Evolutionary conservation across 2,113 vertebrate genomes (phyloP).

Genomic region (Albula glossodonta): DNA sequence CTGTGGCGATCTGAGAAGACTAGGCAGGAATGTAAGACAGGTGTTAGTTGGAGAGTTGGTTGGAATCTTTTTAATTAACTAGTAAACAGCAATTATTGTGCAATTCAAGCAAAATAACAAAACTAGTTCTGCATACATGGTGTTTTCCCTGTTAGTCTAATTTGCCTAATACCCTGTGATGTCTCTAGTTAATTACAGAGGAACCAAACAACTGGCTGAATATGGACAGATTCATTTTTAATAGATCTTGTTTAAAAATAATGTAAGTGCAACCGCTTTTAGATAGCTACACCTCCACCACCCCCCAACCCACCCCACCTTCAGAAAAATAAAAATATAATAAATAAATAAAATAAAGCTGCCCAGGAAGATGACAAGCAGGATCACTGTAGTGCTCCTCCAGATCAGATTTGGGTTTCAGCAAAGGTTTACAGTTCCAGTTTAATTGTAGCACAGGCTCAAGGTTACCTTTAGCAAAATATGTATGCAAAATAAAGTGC

Average conservation of each 20-base stretch:
- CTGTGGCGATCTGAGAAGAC: background rate
- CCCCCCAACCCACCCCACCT: no score
- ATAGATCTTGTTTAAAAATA: background rate
- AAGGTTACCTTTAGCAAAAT: conserved; percentile 53
- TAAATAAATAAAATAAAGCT: no score
- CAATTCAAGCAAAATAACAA: background rate
- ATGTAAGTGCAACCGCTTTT: background rate
- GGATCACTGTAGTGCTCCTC: background rate
- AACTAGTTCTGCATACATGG: background rate
- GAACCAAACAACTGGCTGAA: background rate
- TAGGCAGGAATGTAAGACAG: conserved; percentile 2
- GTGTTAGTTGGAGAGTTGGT: conserved; percentile 10
- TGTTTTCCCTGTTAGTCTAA: conserved; percentile 10
- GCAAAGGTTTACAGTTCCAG: background rate
- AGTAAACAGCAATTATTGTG: background rate
- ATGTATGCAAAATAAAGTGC: conserved; percentile 42
- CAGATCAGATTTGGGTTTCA: background rate
- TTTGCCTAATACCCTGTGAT: conserved; percentile 35
- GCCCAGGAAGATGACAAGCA: background rate
- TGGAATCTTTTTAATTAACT: conserved; percentile 11
- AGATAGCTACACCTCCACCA: no score
- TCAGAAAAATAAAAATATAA: no score
- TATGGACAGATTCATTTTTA: background rate
- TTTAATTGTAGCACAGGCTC: conserved; percentile 30
- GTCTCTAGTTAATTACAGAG: background rate